phyloP scores from a whole-genome alignment of 1,140 invertebrate genomes.

The Drosophila ananassae region DNA sequence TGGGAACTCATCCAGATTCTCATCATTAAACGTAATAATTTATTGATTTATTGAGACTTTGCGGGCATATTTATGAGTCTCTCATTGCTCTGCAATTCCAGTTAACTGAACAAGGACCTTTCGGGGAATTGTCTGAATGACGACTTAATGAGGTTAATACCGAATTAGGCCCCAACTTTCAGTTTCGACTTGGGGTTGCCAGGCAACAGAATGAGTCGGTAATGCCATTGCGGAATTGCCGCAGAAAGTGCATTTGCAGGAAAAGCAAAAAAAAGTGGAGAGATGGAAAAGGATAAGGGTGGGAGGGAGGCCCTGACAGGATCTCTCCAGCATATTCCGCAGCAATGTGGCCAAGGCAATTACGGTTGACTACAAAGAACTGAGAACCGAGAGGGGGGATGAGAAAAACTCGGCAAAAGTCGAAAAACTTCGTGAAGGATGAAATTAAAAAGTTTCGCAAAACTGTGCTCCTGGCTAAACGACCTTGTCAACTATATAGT shows the following conservation, averaged over 20 bases:
- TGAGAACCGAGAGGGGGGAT: background rate
- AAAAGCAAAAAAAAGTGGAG: too few relatives aligned
- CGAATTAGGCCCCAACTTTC: conserved; percentile 39
- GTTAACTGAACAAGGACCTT: conserved; percentile 27
- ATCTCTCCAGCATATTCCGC: conserved; percentile 15
- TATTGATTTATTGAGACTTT: conserved; percentile 36
- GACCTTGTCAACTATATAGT: conserved; percentile 60
- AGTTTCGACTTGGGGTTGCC: conserved; percentile 13
- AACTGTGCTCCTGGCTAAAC: conserved; percentile 45
- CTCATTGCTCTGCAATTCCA: conserved; percentile 32
- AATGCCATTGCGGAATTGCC: conserved; percentile 15
- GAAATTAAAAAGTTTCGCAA: conserved; percentile 54
- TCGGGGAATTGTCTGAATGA: conserved; percentile 27
- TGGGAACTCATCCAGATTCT: conserved; percentile 2
- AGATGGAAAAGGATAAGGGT: too few relatives aligned
- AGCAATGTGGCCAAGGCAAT: conserved; percentile 46
- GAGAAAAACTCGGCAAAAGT: conserved; percentile 42
- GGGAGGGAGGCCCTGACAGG: background rate
- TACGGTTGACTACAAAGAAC: conserved; percentile 22
- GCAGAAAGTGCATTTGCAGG: conserved; percentile 24
- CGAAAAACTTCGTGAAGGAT: conserved; percentile 52
- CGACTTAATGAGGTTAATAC: conserved; percentile 43
- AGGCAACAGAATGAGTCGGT: conserved; percentile 17
- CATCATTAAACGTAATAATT: conserved; percentile 26
- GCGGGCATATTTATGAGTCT: conserved; percentile 25